A percentile compares a stretch with the other conserved stretches of the same genome.
Conservation (phyloP, 2,113 vertebrate species). For the Thamnophis sirtalis region DNA sequence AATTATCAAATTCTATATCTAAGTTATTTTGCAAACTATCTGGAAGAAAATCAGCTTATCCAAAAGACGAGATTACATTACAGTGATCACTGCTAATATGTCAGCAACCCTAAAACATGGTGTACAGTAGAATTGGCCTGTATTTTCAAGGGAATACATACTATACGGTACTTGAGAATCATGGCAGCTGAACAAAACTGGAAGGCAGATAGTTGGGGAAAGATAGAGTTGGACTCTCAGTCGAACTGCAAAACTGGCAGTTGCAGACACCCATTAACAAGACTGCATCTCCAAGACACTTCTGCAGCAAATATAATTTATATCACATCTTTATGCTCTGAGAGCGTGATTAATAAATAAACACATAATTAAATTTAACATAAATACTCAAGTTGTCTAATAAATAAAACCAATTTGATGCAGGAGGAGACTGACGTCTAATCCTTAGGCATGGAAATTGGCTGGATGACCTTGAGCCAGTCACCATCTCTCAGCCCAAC, state of each 20-base stretch:
- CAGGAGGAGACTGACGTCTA: background rate
- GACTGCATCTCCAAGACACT: background rate
- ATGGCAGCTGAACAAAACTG: background rate
- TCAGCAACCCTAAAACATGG: background rate
- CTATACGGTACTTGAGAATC: background rate
- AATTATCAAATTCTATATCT: background rate
- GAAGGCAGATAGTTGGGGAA: background rate
- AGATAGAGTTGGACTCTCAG: background rate
- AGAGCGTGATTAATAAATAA: background rate
- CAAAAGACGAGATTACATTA: background rate
- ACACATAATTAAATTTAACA: background rate
- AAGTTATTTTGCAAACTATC: background rate
- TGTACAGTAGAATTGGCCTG: background rate
- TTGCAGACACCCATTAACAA: background rate
- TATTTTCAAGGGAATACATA: background rate
- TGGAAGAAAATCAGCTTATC: background rate
- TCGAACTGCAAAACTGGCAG: background rate
- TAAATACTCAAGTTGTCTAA: background rate
- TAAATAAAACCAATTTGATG: background rate
- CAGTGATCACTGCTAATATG: background rate
- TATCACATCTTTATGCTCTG: background rate
- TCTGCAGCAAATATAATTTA: background rate
- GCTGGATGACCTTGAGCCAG: background rate
- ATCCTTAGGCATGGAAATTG: background rate
- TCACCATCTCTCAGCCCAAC: background rate